Conservation (phyloP, 2,797 vertebrate genomes). For the Prunella strophiata region DNA sequence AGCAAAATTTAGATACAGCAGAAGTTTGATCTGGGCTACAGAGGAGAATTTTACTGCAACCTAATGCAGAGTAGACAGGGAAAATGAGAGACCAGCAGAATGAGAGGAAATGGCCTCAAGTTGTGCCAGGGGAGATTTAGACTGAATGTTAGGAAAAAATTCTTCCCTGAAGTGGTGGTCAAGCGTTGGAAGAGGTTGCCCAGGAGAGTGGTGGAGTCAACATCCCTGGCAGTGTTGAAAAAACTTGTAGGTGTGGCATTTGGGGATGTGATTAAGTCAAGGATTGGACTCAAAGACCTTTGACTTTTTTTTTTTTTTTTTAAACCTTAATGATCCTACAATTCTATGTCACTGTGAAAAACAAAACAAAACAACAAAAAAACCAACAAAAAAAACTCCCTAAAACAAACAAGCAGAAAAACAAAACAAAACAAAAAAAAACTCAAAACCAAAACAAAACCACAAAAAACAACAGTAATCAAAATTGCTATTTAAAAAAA, state of each 20-base stretch:
- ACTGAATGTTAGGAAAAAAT: background rate
- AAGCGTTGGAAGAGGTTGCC: background rate
- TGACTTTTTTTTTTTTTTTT: background rate
- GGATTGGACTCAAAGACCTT: background rate
- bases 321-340: background rate
- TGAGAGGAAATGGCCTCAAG: background rate
- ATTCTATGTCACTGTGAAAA: background rate
- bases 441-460: background rate
- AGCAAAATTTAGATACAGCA: background rate
- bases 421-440: background rate
- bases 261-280: background rate
- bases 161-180: background rate
- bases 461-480: fast-evolving
- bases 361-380: background rate
- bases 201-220: background rate
- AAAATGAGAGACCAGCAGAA: background rate
- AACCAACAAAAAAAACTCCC: too few species aligned
- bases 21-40: background rate
- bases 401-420: background rate
- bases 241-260: background rate
- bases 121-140: background rate
- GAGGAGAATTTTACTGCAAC: background rate
- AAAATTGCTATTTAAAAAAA: background rate
- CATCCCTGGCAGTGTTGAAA: background rate
- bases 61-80: background rate